Percentiles rank a stretch among this genome's conserved stretches.
These are phyloP conservation scores for Thinocorus orbignyianus DNA, from an alignment of 2,113 vertebrate species.

Conservation along the genomic window DNA sequence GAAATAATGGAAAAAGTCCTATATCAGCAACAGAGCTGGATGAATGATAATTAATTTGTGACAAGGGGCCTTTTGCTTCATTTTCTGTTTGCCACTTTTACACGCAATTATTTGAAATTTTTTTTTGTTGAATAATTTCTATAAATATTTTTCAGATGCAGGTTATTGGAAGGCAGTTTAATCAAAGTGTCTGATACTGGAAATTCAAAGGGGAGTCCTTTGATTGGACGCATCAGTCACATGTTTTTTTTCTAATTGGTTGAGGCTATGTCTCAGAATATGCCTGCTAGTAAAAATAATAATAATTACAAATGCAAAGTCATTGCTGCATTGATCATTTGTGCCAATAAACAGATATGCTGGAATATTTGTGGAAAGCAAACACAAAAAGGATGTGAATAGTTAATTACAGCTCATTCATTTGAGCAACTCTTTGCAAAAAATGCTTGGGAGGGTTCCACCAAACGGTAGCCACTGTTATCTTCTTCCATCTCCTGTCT, in stretches of 20 bases:
- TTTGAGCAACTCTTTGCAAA: conserved; percentile 34
- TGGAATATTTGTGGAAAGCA: conserved; percentile 57
- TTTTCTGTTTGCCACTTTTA: not conserved
- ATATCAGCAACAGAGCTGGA: not conserved
- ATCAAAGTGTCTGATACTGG: not conserved
- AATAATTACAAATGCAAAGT: conserved; percentile 53
- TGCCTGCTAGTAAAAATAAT: conserved; percentile 52
- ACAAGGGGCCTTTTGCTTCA: not conserved
- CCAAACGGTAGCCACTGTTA: not conserved
- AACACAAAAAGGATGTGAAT: conserved; percentile 55
- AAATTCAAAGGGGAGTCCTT: not conserved
- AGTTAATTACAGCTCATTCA: conserved; percentile 66
- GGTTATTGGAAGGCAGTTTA: conserved; percentile 25
- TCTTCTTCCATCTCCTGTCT: conserved; percentile 1
- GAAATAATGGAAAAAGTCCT: not conserved
- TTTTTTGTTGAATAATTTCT: conserved; percentile 1
- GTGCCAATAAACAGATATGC: conserved; percentile 55
- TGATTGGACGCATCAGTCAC: not conserved
- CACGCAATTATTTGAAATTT: not conserved
- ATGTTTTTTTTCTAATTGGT: not conserved
- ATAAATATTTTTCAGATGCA: conserved; percentile 24
- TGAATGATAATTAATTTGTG: not conserved
- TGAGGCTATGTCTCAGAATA: conserved; percentile 4
- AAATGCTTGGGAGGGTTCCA: conserved; percentile 30
- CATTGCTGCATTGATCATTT: conserved; percentile 11